phyloP scores from a whole-genome alignment of 2,888 invertebrate genomes.

The Cataglyphis rosenhaueri region DNA sequence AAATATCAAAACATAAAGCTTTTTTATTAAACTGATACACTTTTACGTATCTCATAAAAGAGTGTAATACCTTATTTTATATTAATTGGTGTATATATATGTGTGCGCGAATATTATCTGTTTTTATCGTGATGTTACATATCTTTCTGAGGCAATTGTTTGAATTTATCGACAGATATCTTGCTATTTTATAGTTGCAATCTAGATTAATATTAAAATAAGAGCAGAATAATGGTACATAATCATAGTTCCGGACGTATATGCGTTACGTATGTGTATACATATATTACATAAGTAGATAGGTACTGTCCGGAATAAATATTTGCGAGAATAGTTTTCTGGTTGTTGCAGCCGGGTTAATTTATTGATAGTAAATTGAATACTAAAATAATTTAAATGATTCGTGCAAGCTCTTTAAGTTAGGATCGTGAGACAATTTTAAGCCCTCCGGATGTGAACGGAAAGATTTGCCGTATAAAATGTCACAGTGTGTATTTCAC shows the following conservation, averaged over 20 bases:
- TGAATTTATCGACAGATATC: neutral
- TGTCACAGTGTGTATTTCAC: constrained; percentile 19
- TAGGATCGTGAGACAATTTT: constrained; percentile 59
- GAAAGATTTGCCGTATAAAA: constrained; percentile 51
- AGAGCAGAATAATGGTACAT: constrained; percentile 37
- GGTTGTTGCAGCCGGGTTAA: constrained; percentile 69
- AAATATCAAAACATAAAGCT: neutral
- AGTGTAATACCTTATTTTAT: neutral
- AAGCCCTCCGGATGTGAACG: constrained; percentile 59
- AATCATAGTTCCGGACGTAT: constrained; percentile 45
- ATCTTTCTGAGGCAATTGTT: neutral
- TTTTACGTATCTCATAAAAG: neutral
- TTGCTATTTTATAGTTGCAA: neutral
- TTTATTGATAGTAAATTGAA: constrained; percentile 58
- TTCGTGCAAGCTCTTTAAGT: constrained; percentile 60
- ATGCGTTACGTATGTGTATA: constrained; percentile 10
- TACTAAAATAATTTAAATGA: constrained; percentile 74
- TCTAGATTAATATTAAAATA: constrained; percentile 38
- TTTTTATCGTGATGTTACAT: neutral
- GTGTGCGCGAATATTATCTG: neutral
- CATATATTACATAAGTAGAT: constrained; percentile 17
- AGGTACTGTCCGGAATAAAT: constrained; percentile 65
- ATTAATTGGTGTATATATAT: neutral
- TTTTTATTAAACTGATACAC: neutral
- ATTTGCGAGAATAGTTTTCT: constrained; percentile 68